Evolutionary conservation across 2,888 invertebrate species (phyloP).

Genomic region (Drosophila testacea): DNA sequence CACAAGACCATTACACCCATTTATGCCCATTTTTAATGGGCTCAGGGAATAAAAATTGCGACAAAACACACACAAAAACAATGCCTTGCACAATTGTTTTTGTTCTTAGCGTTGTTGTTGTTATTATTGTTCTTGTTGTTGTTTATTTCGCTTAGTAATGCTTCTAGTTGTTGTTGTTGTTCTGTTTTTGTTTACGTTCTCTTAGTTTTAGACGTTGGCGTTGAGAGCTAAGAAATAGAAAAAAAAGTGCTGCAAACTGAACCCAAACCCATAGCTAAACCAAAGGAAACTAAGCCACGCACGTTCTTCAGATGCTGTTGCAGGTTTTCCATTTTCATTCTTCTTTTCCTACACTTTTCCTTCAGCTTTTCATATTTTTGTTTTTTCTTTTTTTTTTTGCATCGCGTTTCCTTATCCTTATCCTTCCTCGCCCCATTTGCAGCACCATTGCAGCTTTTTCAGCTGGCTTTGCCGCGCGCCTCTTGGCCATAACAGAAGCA

Average conservation of each 20-base stretch:
- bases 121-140: conserved; percentile 10
- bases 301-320: conserved; percentile 33
- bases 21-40: too few relatives aligned
- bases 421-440: conserved; percentile 33
- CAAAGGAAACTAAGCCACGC: conserved; percentile 38
- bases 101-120: conserved; percentile 3
- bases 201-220: conserved; percentile 36
- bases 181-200: conserved; percentile 18
- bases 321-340: conserved; percentile 14
- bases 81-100: conserved; percentile 53
- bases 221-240: conserved; percentile 10
- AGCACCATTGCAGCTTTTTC: conserved; percentile 41
- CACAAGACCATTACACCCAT: too few relatives aligned
- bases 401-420: conserved; percentile 7
- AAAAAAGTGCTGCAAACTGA: background rate
- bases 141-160: too few relatives aligned
- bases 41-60: conserved; percentile 1
- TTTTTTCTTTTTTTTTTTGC: conserved; percentile 1
- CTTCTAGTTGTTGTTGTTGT: conserved; percentile 4
- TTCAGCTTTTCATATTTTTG: background rate
- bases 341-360: background rate
- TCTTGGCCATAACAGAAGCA: conserved; percentile 51
- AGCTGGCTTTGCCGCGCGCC: conserved; percentile 23
- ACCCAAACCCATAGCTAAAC: conserved; percentile 14
- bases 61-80: conserved; percentile 45